phyloP scores from a whole-genome alignment of 1,140 invertebrate genomes.

The Agraylea sexmaculata region DNA sequence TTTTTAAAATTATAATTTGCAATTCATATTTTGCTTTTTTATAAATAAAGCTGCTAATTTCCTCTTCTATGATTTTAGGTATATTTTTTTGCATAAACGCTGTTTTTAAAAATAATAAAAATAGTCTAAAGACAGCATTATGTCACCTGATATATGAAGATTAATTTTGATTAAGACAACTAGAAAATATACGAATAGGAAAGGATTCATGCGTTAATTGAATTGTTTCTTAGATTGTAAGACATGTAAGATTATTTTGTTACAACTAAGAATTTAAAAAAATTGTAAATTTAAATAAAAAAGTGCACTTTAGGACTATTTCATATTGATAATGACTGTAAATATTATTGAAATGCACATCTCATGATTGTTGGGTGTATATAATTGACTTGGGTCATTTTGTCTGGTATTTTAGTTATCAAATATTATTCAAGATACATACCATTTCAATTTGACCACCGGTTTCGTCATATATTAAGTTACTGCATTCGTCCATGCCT shows the following conservation, averaged over 20 bases:
- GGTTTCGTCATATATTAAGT: conserved; percentile 22
- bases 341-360: neutral
- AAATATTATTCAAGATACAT: conserved; percentile 6
- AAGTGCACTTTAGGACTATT: neutral
- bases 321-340: neutral
- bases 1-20: too few relatives aligned
- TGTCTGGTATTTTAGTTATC: conserved; percentile 1
- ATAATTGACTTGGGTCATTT: neutral
- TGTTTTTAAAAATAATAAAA: too few relatives aligned
- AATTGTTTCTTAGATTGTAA: too few relatives aligned
- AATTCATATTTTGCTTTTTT: too few relatives aligned
- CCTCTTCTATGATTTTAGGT: too few relatives aligned
- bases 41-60: too few relatives aligned
- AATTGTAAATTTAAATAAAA: neutral
- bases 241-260: neutral
- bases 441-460: conserved; percentile 20
- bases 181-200: too few relatives aligned
- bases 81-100: too few relatives aligned
- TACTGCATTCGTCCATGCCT: conserved; percentile 22
- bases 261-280: neutral
- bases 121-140: too few relatives aligned
- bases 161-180: too few relatives aligned
- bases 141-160: too few relatives aligned
- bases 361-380: conserved; percentile 1
- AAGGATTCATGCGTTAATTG: too few relatives aligned